phyloP scores from a whole-genome alignment of 2,888 invertebrate genomes.

The Eudemis profundana region DNA sequence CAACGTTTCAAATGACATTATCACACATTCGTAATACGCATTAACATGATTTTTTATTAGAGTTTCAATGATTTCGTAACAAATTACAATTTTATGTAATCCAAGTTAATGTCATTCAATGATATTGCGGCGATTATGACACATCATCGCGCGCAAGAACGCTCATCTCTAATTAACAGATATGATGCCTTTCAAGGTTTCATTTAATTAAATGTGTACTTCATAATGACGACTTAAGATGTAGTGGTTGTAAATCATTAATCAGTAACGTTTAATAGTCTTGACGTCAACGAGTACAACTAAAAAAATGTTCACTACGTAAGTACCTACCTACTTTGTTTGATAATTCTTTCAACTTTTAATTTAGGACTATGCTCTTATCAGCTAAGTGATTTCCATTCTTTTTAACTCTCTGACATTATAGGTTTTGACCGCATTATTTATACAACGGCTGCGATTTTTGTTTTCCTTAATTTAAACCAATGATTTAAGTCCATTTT shows the following conservation, averaged over 20 bases:
- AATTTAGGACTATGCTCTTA: no score
- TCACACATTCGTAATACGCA: constrained; percentile 36
- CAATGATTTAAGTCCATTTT: no score
- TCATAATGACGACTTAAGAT: background rate
- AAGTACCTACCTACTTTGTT: no score
- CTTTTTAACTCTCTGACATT: no score
- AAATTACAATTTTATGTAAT: constrained; percentile 39
- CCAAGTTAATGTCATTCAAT: constrained; percentile 29
- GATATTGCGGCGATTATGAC: constrained; percentile 36
- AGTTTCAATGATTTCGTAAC: constrained; percentile 38
- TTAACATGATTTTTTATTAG: constrained; percentile 36
- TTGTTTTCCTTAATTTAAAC: no score
- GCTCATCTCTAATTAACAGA: constrained; percentile 17
- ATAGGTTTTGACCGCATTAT: no score
- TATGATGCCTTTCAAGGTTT: constrained; percentile 2
- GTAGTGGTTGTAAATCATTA: background rate
- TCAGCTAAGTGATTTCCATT: no score
- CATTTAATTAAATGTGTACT: constrained; percentile 6
- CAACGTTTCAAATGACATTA: constrained; percentile 35
- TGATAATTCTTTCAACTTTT: no score
- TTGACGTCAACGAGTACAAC: background rate
- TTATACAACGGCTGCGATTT: no score
- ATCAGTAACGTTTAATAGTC: background rate
- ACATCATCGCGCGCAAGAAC: constrained; percentile 22
- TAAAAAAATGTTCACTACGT: no score